phyloP scores from a whole-genome alignment of 2,113 vertebrate genomes.

The Jaculus jaculus region DNA sequence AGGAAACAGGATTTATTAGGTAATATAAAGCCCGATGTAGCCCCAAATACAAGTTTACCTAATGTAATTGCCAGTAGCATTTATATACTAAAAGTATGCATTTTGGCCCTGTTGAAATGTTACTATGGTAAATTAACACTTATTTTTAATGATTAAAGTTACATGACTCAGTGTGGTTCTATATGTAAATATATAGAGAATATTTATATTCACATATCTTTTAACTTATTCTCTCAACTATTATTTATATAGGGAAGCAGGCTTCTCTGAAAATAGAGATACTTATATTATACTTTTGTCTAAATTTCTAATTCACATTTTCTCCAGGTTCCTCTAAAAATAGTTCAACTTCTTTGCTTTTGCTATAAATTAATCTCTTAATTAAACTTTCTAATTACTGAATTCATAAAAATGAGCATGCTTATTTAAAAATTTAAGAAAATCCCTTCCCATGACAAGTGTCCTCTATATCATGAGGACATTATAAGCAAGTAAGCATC shows the following conservation, averaged over 20 bases:
- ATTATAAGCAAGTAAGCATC: background rate
- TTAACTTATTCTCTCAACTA: slow-evolving; percentile 40
- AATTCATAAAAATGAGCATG: background rate
- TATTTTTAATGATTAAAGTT: slow-evolving; percentile 25
- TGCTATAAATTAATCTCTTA: background rate
- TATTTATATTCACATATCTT: background rate
- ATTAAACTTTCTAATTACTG: background rate
- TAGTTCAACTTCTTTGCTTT: background rate
- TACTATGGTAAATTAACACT: background rate
- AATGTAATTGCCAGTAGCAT: background rate
- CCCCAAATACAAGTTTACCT: background rate
- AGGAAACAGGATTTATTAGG: background rate
- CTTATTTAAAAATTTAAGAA: background rate
- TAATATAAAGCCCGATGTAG: background rate
- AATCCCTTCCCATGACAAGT: background rate
- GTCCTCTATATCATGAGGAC: background rate
- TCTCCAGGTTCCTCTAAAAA: background rate
- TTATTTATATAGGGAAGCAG: background rate
- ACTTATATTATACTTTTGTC: background rate
- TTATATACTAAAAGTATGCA: slow-evolving; percentile 20
- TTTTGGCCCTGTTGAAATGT: background rate
- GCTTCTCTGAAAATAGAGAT: slow-evolving; percentile 24
- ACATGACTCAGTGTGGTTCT: background rate
- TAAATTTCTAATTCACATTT: background rate
- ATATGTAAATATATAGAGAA: background rate